Evolutionary conservation across 2,797 vertebrate genomes (phyloP).

Genomic region (Periparus ater): DNA sequence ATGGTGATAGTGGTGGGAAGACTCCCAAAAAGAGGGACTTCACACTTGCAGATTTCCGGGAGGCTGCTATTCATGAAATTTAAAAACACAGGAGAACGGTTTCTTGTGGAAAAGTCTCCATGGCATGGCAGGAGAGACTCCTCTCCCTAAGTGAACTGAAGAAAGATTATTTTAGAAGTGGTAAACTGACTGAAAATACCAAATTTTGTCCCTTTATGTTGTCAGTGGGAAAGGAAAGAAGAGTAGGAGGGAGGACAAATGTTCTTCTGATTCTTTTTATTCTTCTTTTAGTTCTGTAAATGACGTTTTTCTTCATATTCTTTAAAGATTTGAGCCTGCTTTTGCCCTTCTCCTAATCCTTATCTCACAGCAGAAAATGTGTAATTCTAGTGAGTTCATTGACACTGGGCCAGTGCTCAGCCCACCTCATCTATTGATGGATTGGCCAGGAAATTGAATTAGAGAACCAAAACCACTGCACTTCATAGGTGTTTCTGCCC

Average conservation of each 20-base stretch:
- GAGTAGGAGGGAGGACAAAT: neutral
- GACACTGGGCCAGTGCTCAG: fast-evolving
- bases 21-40: neutral
- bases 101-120: neutral
- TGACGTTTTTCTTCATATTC: neutral
- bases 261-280: neutral
- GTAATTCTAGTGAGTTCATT: neutral
- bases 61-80: fast-evolving
- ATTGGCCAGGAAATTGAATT: neutral
- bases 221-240: neutral
- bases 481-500: neutral
- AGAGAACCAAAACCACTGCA: neutral
- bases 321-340: neutral
- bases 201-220: fast-evolving
- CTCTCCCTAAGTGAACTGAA: neutral
- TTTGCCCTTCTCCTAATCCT: neutral
- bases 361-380: neutral
- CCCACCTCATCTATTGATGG: no score
- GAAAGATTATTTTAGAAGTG: neutral
- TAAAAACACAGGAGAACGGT: neutral
- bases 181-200: neutral
- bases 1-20: neutral
- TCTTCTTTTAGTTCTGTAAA: neutral
- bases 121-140: neutral
- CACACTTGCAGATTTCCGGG: fast-evolving